Base-by-base conservation (phyloP, 2,797 vertebrate genomes). In the Nyctalus aviator region DNA sequence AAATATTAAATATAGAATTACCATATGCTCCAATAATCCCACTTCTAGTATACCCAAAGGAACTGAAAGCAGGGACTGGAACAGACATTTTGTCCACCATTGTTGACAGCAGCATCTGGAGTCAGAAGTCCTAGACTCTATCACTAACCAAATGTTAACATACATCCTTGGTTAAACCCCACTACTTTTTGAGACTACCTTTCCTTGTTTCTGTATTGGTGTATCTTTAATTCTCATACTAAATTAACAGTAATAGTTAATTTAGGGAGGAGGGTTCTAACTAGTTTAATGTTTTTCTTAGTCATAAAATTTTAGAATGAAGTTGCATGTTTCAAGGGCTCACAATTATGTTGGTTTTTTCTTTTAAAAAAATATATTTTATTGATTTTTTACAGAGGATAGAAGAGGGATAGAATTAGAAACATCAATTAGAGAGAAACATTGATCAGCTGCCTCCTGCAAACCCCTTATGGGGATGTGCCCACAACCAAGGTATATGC, bases 161-260 rank as follows among this genome's bases (percentile, higher is more conserved):
- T 25, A 75, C 10, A 35, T 18, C 46, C 62, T 62, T n/a, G 6
- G 30, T 27, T 79, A 64, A 82, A 87, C 18, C 21, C 46, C 25
- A 62, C 68, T 91, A 50, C 32, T 76, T 71, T 90, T 37, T 79
- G 66, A 92, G 73, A 62, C 41, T 85, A 48, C 91, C 18, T 72
- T 92, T 75, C 55, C 15, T 64, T 5, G 12, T 27, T 32, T 84
- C 62, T 75, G 68, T 69, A 69, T 81, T 68, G 23, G 9, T 90
- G 37, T 44, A 82, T 77, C 23, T 44, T 78, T 20, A 44, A 27
- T 48, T 90, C 27, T 73, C 44, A 75, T 41, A 50, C 12, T 86
- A 73, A 83, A 50, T 88, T 50, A 75, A 55, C 41, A 93, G 89
- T 17, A 85, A 91, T 78, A 62, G 20, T 64, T 87, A 90, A 71